Evolutionary conservation across 2,797 vertebrate genomes (phyloP).

Genomic region (Gallinago nigripennis): DNA sequence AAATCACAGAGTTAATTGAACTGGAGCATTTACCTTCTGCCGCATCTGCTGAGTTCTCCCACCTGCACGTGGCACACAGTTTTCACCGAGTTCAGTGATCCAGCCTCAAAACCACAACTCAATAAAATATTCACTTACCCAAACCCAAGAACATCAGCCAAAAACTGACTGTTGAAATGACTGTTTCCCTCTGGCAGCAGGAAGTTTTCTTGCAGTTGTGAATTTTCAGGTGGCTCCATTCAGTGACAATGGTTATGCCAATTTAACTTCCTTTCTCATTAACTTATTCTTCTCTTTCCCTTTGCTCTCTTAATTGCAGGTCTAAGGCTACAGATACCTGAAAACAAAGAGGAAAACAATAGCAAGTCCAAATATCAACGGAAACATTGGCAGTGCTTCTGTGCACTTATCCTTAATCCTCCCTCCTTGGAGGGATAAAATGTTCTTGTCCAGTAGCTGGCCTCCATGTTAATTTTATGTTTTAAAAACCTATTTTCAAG

Average conservation of each 20-base stretch:
- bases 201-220: not conserved
- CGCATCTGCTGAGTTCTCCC: not conserved
- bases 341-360: not conserved
- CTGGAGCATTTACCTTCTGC: not conserved
- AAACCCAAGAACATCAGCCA: not conserved
- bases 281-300: not conserved
- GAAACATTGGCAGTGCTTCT: not conserved
- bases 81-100: not conserved
- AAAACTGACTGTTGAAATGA: not conserved
- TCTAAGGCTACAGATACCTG: not conserved
- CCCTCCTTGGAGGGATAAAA: not conserved
- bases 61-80: fast-evolving
- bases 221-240: not conserved
- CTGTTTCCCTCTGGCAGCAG: not conserved
- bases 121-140: not conserved
- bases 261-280: not conserved
- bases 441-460: not conserved
- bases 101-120: not conserved
- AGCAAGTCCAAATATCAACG: not conserved
- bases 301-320: not conserved
- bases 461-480: not conserved
- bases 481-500: not conserved
- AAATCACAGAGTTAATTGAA: not conserved
- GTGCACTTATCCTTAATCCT: not conserved
- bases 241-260: not conserved